Conservation (phyloP, 2,888 invertebrate genomes). For the Elmis aenea region DNA sequence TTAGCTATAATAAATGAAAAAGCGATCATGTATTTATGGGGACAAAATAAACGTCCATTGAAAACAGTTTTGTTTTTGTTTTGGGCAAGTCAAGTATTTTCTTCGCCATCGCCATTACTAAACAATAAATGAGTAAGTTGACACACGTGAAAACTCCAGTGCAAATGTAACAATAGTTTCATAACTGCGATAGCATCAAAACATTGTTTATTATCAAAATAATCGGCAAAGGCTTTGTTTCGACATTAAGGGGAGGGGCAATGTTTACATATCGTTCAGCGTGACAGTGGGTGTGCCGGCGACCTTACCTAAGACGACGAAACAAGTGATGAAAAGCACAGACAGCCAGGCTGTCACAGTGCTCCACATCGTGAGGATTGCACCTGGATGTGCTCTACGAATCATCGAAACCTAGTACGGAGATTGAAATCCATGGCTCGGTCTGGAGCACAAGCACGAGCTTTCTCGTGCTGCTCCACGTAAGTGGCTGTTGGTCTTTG, state of each 20-base stretch:
- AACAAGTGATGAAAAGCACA: constrained; percentile 39
- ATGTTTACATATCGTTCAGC: constrained; percentile 46
- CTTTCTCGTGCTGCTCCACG: constrained; percentile 24
- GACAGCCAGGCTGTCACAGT: constrained; percentile 37
- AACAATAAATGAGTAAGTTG: too few relatives aligned
- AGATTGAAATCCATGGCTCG: constrained; percentile 41
- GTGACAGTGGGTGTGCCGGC: constrained; percentile 44
- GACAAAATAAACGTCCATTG: too few relatives aligned
- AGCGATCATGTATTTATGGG: too few relatives aligned
- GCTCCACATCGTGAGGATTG: constrained; percentile 39
- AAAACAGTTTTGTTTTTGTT: too few relatives aligned
- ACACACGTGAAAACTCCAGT: too few relatives aligned
- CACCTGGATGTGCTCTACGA: constrained; percentile 34
- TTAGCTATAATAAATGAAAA: constrained; percentile 51
- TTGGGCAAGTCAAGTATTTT: too few relatives aligned
- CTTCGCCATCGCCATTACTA: too few relatives aligned
- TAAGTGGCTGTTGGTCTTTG: constrained; percentile 18
- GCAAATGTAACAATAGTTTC: too few relatives aligned
- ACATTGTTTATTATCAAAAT: not conserved
- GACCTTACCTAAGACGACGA: constrained; percentile 42
- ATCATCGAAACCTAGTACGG: constrained; percentile 41
- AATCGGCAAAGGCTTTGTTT: too few relatives aligned
- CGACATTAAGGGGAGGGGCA: constrained; percentile 44
- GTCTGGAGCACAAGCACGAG: constrained; percentile 30
- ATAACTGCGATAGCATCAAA: too few relatives aligned